These are phyloP conservation scores for Carettochelys insculpta DNA, from an alignment of 2,113 vertebrate genomes.

Conservation along the genomic window DNA sequence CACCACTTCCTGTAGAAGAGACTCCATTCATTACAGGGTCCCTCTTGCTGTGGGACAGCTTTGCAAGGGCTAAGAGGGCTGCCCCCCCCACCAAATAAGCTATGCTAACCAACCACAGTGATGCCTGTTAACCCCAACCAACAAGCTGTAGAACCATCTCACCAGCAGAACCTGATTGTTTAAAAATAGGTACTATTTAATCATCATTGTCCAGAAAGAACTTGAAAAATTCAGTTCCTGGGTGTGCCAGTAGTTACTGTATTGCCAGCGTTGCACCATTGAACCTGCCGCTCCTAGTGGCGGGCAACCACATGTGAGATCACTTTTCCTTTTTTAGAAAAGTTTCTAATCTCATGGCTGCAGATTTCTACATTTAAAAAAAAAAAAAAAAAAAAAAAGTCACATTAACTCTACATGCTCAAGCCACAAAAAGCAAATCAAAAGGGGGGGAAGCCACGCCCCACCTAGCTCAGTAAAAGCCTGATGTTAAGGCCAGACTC, in stretches of 20 bases:
- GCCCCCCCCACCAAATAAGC: too few relatives aligned
- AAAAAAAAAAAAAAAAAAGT: too few relatives aligned
- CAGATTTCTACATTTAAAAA: neutral
- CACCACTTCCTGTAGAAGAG: neutral
- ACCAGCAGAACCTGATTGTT: neutral
- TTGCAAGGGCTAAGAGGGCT: neutral
- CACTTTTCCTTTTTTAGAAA: neutral
- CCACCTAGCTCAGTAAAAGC: neutral
- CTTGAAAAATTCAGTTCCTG: neutral
- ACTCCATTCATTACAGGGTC: neutral
- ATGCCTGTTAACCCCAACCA: neutral
- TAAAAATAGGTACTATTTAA: too few relatives aligned
- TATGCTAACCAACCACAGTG: too few relatives aligned
- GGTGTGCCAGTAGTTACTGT: neutral
- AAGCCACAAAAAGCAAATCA: neutral
- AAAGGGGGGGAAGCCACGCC: neutral
- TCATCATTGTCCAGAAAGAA: neutral
- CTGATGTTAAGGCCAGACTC: neutral
- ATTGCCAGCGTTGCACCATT: too few relatives aligned
- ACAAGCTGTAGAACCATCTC: neutral
- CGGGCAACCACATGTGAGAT: neutral
- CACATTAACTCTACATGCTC: neutral
- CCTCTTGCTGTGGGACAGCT: neutral
- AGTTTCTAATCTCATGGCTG: neutral
- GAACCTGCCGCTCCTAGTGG: too few relatives aligned